A percentile compares a stretch with the other conserved stretches of the same genome.
These are phyloP conservation scores for Coregonus ussuriensis DNA, from an alignment of 2,797 vertebrate species.

Conservation along the genomic window DNA sequence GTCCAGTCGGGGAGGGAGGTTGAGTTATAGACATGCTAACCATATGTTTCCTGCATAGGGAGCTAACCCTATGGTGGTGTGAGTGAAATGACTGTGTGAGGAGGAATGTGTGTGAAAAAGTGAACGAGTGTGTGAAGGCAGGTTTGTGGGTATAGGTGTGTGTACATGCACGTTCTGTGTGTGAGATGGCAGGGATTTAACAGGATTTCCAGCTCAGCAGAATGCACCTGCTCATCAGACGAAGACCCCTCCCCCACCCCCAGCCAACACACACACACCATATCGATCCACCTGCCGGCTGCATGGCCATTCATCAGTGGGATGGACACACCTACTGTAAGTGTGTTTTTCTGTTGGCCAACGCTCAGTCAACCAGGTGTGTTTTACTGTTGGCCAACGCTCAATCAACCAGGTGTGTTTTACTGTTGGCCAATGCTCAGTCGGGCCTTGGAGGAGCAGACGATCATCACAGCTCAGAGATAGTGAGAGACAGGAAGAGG, in stretches of 20 bases:
- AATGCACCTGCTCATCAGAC: slow-evolving; percentile 64
- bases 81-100: too few relatives aligned
- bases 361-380: slow-evolving; percentile 64
- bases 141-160: slow-evolving; percentile 50
- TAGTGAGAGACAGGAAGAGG: too few relatives aligned
- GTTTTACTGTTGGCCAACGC: too few relatives aligned
- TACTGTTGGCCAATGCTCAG: too few relatives aligned
- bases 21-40: neutral
- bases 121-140: slow-evolving; percentile 36
- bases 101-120: neutral
- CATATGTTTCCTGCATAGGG: neutral
- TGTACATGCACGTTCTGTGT: slow-evolving; percentile 21
- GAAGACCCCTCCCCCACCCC: neutral
- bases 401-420: slow-evolving; percentile 50
- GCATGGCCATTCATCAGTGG: slow-evolving; percentile 76
- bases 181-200: slow-evolving; percentile 65
- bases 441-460: slow-evolving; percentile 61
- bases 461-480: slow-evolving; percentile 54
- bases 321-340: slow-evolving; percentile 73
- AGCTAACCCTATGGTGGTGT: neutral
- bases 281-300: slow-evolving; percentile 70
- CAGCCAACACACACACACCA: slow-evolving; percentile 17
- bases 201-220: slow-evolving; percentile 81
- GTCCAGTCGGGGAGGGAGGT: neutral
- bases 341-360: slow-evolving; percentile 77